Evolutionary conservation across 2,888 invertebrate species (phyloP), one percentile per base, ranked within the genome.

Genomic region (Ochropleura leucogaster): DNA sequence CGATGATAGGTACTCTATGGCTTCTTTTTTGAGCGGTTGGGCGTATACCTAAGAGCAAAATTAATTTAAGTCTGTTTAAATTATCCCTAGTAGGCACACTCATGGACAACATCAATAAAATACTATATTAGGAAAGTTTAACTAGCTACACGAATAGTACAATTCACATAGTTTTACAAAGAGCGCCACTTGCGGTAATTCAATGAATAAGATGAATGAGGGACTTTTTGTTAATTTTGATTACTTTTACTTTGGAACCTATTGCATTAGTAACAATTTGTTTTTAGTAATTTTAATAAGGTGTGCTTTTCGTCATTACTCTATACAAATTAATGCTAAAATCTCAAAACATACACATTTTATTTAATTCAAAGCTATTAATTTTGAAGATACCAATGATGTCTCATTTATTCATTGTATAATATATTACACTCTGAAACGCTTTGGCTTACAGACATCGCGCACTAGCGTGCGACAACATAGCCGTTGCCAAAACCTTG

Each of bases 1-100:
- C 90, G 79, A 96, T 95, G 73, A 96, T 96, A 49, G 95, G 87
- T 64, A 96, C 83, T 87, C 95, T 92, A 81, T 91, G 94, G 86
- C 94, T 95, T 78, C 95, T 93, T 87, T 95, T 96, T 75, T 85
- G 88, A 79, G 91, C 85, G 20, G 91, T 79, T 80, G 91, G 89
- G 60, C 95, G 94, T 74, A 94, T 90, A 92, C 94, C 95, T 95
- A 90, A 68, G 89, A 86, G 84, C 77, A 77, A 77, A 77, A 77
- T 77, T 63, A 20, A 57, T 79, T 49, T 40, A 51, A 57, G 44
- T 72, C 76, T 44, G 47, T 71, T 72, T 69, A 49, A 49, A 55
- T 40, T 49, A 55, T 44, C 18, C 49, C 60, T 79, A 62, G 12
- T 14, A 40, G 30, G 30, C 55, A 49, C 42, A 47, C 55, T 79